Base-by-base conservation (phyloP, 64 coral and sea anemone species). In the Pachyseris speciosa region DNA sequence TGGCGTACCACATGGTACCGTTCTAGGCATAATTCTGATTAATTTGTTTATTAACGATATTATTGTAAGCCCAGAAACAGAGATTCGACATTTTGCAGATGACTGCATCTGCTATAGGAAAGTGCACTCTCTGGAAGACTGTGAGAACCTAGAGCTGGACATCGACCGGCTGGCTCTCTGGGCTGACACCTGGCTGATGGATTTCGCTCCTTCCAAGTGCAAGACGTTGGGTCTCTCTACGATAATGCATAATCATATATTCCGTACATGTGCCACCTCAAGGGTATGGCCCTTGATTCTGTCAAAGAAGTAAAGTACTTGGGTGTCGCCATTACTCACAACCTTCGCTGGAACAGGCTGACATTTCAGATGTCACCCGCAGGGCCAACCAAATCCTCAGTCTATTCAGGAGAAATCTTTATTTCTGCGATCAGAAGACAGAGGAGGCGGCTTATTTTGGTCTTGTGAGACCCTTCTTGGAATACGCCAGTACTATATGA, bases 131-230 rank as follows among this genome's bases (percentile, higher is more conserved):
- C 60, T 51, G 58, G 6, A 69, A 48, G 64, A 69, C 84, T 86
- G 84, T 20, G 51, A 86, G 27, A 59, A 86, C 34, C 84, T 86
- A 28, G 60, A 86, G 64, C 58, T 22, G 34, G 84, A 86, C 41
- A 67, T 86, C 0, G 84, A 86, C 64, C 16, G 32, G 13, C 84
- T 86, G 39, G 34, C 58, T 41, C 15, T 48, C 58, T 86, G 61
- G 32, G 84, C 58, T 41, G 38, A 86, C 39, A 86, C 84, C 64
- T 86, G 84, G 84, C 31, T 67, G 51, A 86, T 86, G 84, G 84
- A 86, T 44, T 86, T 70, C 47, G 64, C 58, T 49, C 58, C 64
- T 29, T 36, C 63, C 66, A 69, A 86, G 27, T 89, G 86, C 32
- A 89, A 89, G 52, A 59, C 69, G 45, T 41, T 89, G 51, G 9